Base-by-base conservation (phyloP, 1,140 invertebrate species). In the Leptonema lineaticorne region DNA sequence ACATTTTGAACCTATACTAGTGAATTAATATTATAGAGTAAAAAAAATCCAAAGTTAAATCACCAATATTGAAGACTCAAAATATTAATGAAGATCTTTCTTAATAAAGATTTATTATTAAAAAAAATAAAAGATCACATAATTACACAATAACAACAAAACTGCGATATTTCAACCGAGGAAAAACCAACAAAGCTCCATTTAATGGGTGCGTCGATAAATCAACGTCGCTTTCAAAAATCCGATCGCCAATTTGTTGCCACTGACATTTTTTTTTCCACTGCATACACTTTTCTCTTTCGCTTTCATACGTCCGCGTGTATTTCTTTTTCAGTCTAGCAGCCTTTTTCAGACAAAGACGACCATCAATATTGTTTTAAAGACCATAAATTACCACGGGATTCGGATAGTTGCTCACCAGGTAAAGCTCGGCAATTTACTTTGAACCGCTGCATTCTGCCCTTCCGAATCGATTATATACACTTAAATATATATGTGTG, bases 331-430 rank as follows among this genome's bases (percentile, higher is more conserved):
- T n/a, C 20, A 7, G 22, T 9, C 22, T 41, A 41, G 37, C 16
- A 14, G 37, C 11, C 37, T 16, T 16, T 41, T 16, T 41, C 37
- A 53, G 27, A 53, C 22, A 53, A 53, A 24, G 50, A 53, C 50
- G 20, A 9, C 50, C 50, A 53, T 53, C 50, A 22, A 53, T 53
- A 53, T 24, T 24, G 50, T 24, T 53, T 53, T 53, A 53, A 53
- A 53, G 50, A 26, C 50, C 20, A 26, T 53, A 53, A 53, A 53
- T 53, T 53, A 26, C 24, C 37, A 14, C 11, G 11, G 2, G 37
- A 16, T 9, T 2, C 16, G 37, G 37, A 11, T 9, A 41, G 37
- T 14, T 20, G n/a, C 46, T 48, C 9, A 24, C 18, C 50, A 53
- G 50, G 50, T 26, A 53, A 53, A 45, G 18, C 50, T 24, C 22